Percentiles rank a stretch among this genome's conserved stretches.
phyloP scores from a whole-genome alignment of 2,797 vertebrate species.

The Poeciliopsis turneri region DNA sequence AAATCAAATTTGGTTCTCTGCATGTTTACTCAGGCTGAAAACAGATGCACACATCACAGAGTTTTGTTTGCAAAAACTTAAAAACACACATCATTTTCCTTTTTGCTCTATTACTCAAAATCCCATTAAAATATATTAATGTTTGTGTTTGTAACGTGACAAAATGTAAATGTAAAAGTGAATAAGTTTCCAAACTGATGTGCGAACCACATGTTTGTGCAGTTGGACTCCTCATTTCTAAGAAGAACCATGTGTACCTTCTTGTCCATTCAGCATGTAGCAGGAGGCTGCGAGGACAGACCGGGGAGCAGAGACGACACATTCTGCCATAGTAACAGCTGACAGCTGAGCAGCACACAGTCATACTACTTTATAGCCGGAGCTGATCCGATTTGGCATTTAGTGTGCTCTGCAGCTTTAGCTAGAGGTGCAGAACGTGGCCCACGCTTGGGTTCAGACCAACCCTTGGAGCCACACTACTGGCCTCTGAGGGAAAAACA shows the following conservation, averaged over 20 bases:
- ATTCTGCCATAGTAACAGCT: conserved; percentile 51
- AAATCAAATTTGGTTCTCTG: neutral
- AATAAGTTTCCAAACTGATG: neutral
- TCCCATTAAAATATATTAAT: neutral
- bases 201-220: neutral
- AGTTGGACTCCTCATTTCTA: conserved; percentile 16
- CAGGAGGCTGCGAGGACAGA: conserved; percentile 30
- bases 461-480: conserved; percentile 30
- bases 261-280: conserved; percentile 17
- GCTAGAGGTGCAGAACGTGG: conserved; percentile 30
- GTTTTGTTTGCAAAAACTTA: neutral
- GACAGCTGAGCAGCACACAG: conserved; percentile 44
- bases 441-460: conserved; percentile 44
- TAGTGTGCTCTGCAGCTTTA: conserved; percentile 41
- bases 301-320: conserved; percentile 26
- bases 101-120: neutral
- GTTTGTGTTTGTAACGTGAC: neutral
- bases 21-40: neutral
- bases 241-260: conserved; percentile 19
- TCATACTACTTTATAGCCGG: conserved; percentile 34
- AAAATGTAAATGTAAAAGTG: neutral
- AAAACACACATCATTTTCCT: neutral
- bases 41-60: neutral
- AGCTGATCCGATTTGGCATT: conserved; percentile 54
- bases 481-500: conserved; percentile 37